Evolutionary conservation across 2,888 invertebrate genomes (phyloP).

Genomic region (Lasius fuliginosus): DNA sequence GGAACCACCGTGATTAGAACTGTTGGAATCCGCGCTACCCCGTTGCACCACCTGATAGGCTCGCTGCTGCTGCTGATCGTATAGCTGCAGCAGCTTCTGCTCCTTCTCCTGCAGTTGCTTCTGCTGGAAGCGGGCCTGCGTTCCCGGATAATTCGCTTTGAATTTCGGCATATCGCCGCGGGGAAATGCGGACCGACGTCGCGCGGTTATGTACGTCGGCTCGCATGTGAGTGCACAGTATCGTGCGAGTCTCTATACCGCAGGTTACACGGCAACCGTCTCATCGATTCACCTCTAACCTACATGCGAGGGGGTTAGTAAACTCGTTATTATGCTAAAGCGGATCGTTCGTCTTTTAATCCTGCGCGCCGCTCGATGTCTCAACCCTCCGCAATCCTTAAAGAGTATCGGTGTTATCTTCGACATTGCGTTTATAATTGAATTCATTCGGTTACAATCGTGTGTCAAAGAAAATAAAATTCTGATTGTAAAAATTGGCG

Average conservation of each 20-base stretch:
- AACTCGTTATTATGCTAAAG: conserved; percentile 76
- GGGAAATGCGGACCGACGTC: conserved; percentile 44
- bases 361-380: not conserved
- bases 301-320: conserved; percentile 80
- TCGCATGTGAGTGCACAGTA: conserved; percentile 42
- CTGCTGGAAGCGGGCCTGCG: conserved; percentile 94
- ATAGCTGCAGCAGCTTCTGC: conserved; percentile 91
- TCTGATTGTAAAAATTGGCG: not conserved
- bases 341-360: conserved; percentile 52
- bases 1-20: conserved; percentile 79
- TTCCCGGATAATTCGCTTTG: conserved; percentile 70
- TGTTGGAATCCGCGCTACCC: conserved; percentile 87
- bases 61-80: conserved; percentile 90
- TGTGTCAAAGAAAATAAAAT: not conserved
- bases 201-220: conserved; percentile 45
- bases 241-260: conserved; percentile 32
- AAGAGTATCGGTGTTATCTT: not conserved
- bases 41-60: conserved; percentile 89
- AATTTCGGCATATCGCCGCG: conserved; percentile 43
- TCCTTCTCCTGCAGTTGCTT: conserved; percentile 94
- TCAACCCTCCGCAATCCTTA: not conserved
- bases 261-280: conserved; percentile 56
- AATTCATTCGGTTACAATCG: not conserved
- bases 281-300: conserved; percentile 80
- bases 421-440: not conserved